These are phyloP conservation scores for Oligia latruncula DNA, from an alignment of 2,888 invertebrate genomes.

Conservation along the genomic window DNA sequence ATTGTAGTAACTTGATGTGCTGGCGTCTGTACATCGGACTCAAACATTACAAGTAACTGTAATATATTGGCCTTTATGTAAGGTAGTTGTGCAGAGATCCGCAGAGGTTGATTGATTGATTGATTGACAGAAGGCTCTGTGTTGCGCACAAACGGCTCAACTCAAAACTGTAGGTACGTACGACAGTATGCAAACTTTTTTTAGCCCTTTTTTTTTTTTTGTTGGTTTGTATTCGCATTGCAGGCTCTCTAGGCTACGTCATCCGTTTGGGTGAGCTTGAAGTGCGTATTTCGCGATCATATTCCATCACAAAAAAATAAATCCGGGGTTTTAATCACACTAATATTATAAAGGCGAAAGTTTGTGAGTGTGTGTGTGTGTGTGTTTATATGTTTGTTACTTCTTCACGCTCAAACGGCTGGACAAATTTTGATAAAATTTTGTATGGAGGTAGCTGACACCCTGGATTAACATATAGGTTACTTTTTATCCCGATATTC, in stretches of 20 bases:
- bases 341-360: no score
- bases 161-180: slow-evolving; percentile 2
- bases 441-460: no score
- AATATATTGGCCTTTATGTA: background rate
- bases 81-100: background rate
- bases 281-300: slow-evolving; percentile 22
- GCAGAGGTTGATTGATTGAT: slow-evolving; percentile 27
- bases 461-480: no score
- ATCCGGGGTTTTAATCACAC: slow-evolving; percentile 10
- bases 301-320: slow-evolving; percentile 8
- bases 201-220: background rate
- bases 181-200: slow-evolving; percentile 5
- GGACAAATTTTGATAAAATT: no score
- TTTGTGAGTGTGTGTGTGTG: no score
- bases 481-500: no score
- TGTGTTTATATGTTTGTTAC: no score
- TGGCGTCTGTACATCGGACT: background rate
- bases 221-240: slow-evolving; percentile 19
- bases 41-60: background rate
- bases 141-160: slow-evolving; percentile 26
- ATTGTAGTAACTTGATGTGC: no score
- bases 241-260: slow-evolving; percentile 11
- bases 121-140: slow-evolving; percentile 37
- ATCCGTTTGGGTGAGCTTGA: slow-evolving; percentile 17
- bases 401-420: no score